phyloP scores from a whole-genome alignment of 2,113 vertebrate species.

The Periophthalmodon schlosseri region DNA sequence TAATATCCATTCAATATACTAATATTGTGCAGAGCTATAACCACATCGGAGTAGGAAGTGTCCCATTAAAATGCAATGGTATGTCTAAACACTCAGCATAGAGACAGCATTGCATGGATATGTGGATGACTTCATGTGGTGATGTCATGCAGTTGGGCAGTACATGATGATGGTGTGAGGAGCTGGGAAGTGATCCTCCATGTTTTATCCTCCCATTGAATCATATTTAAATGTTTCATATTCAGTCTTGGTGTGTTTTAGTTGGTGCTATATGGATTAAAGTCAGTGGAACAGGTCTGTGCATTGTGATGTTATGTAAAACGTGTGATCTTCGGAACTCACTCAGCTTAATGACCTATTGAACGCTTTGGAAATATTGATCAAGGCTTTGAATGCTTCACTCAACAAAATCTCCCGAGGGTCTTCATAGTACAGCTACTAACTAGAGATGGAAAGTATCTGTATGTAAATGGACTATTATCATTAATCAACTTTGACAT shows the following conservation, averaged over 20 bases:
- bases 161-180: slow-evolving; percentile 22
- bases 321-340: background rate
- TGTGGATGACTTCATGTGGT: slow-evolving; percentile 28
- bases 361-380: slow-evolving; percentile 14
- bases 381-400: slow-evolving; percentile 11
- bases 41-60: background rate
- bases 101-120: background rate
- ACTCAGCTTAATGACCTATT: slow-evolving; percentile 2
- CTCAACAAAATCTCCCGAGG: slow-evolving; percentile 5
- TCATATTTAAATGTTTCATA: slow-evolving; percentile 19
- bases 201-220: slow-evolving; percentile 36
- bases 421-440: background rate
- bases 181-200: slow-evolving; percentile 37
- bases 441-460: background rate
- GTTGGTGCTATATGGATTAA: background rate
- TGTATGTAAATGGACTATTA: background rate
- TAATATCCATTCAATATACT: background rate
- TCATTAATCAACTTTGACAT: background rate
- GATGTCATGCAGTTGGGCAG: slow-evolving; percentile 41
- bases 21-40: background rate
- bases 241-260: background rate
- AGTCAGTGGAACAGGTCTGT: background rate
- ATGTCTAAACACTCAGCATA: background rate
- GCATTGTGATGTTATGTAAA: background rate
- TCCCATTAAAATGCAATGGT: slow-evolving; percentile 12